phyloP scores from a whole-genome alignment of 2,888 invertebrate species.

The Caenorhabditis drosophilae region DNA sequence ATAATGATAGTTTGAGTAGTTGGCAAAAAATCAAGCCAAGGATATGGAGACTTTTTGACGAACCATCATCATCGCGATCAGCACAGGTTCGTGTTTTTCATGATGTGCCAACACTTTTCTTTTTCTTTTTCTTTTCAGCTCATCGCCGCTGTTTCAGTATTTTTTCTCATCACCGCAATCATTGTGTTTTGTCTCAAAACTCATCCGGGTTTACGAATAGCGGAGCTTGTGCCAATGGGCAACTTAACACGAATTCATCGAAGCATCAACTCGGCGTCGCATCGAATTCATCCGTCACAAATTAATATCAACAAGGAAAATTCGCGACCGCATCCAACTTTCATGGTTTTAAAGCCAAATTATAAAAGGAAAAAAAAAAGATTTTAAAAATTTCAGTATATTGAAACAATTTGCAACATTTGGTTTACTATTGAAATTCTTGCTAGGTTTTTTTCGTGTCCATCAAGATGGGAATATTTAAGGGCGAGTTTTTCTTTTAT shows the following conservation, averaged over 20 bases:
- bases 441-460: constrained; percentile 83
- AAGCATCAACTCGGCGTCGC: constrained; percentile 7
- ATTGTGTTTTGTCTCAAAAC: constrained; percentile 95
- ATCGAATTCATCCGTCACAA: constrained; percentile 38
- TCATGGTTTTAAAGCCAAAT: constrained; percentile 53
- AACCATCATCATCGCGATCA: constrained; percentile 94
- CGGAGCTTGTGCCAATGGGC: constrained; percentile 40
- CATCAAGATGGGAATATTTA: constrained; percentile 82
- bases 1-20: constrained; percentile 77
- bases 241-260: constrained; percentile 28
- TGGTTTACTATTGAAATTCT: constrained; percentile 94
- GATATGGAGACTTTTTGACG: constrained; percentile 98
- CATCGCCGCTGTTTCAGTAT: constrained; percentile 88
- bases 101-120: too few relatives aligned
- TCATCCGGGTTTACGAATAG: constrained; percentile 87
- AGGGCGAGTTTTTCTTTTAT: constrained; percentile 69
- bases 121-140: too few relatives aligned
- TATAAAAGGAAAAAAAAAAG: constrained; percentile 1
- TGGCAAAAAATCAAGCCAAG: constrained; percentile 97
- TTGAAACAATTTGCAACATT: constrained; percentile 93
- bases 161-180: constrained; percentile 94
- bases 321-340: constrained; percentile 66
- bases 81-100: too few relatives aligned
- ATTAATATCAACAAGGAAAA: constrained; percentile 60
- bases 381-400: constrained; percentile 78